Evolutionary conservation across 2,113 vertebrate species (phyloP).

Genomic region (Grus americana): DNA sequence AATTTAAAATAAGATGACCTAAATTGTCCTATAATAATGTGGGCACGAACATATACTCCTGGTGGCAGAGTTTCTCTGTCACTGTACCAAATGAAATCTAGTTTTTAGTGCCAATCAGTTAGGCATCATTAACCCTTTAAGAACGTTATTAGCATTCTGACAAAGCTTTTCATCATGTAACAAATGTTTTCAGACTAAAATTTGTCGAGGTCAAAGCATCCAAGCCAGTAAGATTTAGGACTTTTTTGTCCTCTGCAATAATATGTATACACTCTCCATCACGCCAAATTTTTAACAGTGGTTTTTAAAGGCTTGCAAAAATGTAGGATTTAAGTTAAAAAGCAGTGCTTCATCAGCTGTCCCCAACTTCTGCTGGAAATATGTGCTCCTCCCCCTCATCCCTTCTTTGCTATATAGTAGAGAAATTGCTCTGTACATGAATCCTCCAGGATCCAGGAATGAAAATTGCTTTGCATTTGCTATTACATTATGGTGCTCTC

Average conservation of each 20-base stretch:
- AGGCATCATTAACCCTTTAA: conserved; percentile 58
- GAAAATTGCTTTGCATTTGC: conserved; percentile 55
- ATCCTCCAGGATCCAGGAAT: conserved; percentile 41
- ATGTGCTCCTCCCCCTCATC: neutral
- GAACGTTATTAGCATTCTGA: conserved; percentile 44
- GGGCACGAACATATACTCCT: neutral
- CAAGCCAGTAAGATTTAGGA: neutral
- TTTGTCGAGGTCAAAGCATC: conserved; percentile 46
- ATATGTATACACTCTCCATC: neutral
- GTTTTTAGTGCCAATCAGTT: conserved; percentile 58
- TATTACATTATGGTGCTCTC: conserved; percentile 17
- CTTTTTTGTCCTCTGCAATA: conserved; percentile 18
- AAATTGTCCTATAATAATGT: conserved; percentile 63
- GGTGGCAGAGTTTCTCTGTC: conserved; percentile 19
- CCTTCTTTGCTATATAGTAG: conserved; percentile 15
- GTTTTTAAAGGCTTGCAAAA: conserved; percentile 19
- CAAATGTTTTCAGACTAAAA: conserved; percentile 47
- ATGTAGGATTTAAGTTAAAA: conserved; percentile 1
- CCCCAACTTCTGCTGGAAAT: neutral
- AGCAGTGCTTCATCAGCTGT: neutral
- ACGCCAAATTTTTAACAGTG: neutral
- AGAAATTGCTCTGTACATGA: conserved; percentile 17
- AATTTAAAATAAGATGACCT: conserved; percentile 57
- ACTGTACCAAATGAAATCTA: conserved; percentile 48
- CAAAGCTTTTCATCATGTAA: conserved; percentile 35